Evolutionary conservation across 1,140 invertebrate species (phyloP).

Genomic region (Nylanderia fulva): DNA sequence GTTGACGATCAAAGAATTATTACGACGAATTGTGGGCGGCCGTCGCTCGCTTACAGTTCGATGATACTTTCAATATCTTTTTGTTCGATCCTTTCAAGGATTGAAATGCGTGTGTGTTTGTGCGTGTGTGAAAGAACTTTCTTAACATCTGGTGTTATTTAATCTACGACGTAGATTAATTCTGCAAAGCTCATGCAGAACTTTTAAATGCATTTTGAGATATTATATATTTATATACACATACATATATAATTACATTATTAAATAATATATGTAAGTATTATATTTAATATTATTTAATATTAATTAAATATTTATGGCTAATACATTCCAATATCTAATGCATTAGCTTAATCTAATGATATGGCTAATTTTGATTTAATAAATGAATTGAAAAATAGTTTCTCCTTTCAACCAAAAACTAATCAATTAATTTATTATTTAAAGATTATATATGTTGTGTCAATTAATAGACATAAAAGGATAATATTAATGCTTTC

Average conservation of each 20-base stretch:
- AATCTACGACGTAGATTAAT: slow-evolving; percentile 1
- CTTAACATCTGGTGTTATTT: neutral
- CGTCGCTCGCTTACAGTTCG: no score
- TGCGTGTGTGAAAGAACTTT: slow-evolving; percentile 4
- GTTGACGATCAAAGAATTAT: slow-evolving; percentile 18
- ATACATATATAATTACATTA: neutral
- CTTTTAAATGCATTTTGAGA: neutral
- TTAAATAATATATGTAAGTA: no score
- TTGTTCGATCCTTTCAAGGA: neutral
- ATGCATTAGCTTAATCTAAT: neutral
- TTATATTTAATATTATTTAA: no score
- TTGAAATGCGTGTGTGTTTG: no score
- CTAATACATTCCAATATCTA: neutral
- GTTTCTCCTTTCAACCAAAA: neutral
- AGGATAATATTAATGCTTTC: neutral
- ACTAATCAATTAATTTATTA: neutral
- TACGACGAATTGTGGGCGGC: neutral
- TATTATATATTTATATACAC: no score
- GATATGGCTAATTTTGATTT: neutral
- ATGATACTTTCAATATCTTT: neutral
- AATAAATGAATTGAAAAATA: neutral
- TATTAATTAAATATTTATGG: no score
- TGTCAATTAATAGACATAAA: neutral
- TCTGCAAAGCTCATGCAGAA: neutral
- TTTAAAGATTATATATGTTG: neutral